Conservation (phyloP, 2,113 vertebrate species). For the Epinephelus moara region DNA sequence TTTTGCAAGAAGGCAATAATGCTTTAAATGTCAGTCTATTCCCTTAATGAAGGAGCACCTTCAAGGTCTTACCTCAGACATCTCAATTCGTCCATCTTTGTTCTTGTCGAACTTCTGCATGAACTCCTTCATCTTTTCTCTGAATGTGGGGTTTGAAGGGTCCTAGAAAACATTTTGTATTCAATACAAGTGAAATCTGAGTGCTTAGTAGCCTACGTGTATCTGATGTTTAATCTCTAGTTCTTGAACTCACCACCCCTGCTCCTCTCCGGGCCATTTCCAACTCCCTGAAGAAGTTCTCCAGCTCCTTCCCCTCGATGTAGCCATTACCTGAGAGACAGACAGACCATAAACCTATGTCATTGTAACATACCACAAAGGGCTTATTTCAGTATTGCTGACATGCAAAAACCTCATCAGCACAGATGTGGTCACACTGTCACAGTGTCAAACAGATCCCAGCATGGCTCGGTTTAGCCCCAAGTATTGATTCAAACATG, state of each 20-base stretch:
- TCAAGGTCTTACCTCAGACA: slow-evolving; percentile 91
- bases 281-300: slow-evolving; percentile 97
- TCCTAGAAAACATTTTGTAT: slow-evolving; percentile 80
- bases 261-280: slow-evolving; percentile 92
- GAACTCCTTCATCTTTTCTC: slow-evolving; percentile 97
- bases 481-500: slow-evolving; percentile 63
- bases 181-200: not conserved
- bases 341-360: slow-evolving; percentile 4
- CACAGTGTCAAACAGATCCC: slow-evolving; percentile 37
- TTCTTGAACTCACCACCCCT: slow-evolving; percentile 90
- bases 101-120: slow-evolving; percentile 99
- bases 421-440: slow-evolving; percentile 16
- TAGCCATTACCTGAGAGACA: slow-evolving; percentile 92
- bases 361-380: not conserved
- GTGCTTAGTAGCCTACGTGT: not conserved
- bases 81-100: slow-evolving; percentile 95
- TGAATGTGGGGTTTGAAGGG: slow-evolving; percentile 88
- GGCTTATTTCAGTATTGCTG: not conserved
- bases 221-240: not conserved
- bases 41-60: not conserved
- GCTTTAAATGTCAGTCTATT: not conserved
- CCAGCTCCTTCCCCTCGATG: slow-evolving; percentile 98
- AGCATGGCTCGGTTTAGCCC: slow-evolving; percentile 10
- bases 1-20: not conserved
- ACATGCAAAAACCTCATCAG: slow-evolving; percentile 10